Evolutionary conservation across 1,140 invertebrate genomes (phyloP).

Genomic region (Manduca sexta): DNA sequence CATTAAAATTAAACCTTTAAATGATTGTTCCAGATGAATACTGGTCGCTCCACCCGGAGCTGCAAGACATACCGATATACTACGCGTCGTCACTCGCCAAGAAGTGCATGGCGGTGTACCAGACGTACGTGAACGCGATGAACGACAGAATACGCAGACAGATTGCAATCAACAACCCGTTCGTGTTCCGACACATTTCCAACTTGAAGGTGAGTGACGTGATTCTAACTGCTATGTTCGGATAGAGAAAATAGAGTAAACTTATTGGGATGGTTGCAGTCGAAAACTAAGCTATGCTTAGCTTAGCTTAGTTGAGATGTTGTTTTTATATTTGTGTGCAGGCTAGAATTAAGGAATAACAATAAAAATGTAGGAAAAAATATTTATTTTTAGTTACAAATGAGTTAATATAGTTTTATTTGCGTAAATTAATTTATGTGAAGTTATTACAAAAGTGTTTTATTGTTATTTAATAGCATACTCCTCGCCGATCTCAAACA

Average conservation of each 20-base stretch:
- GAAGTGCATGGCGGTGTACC: slow-evolving; percentile 99
- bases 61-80: slow-evolving; percentile 99
- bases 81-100: slow-evolving; percentile 99
- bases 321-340: too few relatives aligned
- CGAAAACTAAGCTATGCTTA: too few relatives aligned
- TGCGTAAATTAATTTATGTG: too few relatives aligned
- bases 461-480: slow-evolving; percentile 72
- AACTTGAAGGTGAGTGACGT: slow-evolving; percentile 93
- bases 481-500: slow-evolving; percentile 77
- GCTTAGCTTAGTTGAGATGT: too few relatives aligned
- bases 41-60: slow-evolving; percentile 97
- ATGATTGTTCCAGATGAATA: slow-evolving; percentile 86
- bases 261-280: too few relatives aligned
- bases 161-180: slow-evolving; percentile 99
- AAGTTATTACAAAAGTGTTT: too few relatives aligned
- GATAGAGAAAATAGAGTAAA: not conserved
- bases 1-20: slow-evolving; percentile 10
- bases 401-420: too few relatives aligned
- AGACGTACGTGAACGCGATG: slow-evolving; percentile 99
- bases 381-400: too few relatives aligned
- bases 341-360: too few relatives aligned
- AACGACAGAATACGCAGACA: slow-evolving; percentile 97
- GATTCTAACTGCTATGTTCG: too few relatives aligned
- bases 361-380: too few relatives aligned
- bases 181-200: slow-evolving; percentile 99